phyloP scores from a whole-genome alignment of 2,113 vertebrate species.

The Tachysurus fulvidraco region DNA sequence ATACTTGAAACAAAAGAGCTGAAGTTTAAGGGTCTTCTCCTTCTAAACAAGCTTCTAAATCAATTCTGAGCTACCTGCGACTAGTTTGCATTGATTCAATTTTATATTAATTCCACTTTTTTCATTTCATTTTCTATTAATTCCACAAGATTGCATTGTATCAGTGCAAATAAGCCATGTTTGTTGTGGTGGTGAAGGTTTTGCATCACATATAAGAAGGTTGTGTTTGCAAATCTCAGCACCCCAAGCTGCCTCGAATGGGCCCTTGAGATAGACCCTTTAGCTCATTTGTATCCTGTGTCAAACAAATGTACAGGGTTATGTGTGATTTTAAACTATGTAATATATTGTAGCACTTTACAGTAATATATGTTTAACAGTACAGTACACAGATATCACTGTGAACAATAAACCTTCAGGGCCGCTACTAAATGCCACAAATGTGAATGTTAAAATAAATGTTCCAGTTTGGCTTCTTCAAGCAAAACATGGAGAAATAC shows the following conservation, averaged over 20 bases:
- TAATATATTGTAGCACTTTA: too few species aligned
- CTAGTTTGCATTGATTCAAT: not conserved
- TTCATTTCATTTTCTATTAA: not conserved
- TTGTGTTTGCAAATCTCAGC: too few species aligned
- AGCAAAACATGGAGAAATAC: not conserved
- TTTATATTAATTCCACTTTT: not conserved
- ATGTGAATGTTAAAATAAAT: not conserved
- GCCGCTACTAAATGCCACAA: not conserved
- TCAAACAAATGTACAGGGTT: not conserved
- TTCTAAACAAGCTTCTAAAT: not conserved
- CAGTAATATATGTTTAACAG: too few species aligned
- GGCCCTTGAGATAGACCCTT: too few species aligned
- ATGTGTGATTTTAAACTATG: not conserved
- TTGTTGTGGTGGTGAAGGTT: too few species aligned
- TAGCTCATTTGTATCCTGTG: not conserved
- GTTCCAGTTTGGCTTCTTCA: not conserved
- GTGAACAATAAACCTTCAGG: not conserved
- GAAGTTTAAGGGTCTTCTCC: too few species aligned
- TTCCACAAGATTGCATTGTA: not conserved
- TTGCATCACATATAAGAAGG: too few species aligned
- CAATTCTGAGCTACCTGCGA: not conserved
- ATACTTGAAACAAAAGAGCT: too few species aligned
- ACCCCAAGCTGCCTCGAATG: too few species aligned
- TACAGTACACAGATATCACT: too few species aligned
- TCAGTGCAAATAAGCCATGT: not conserved